These are phyloP conservation scores for Syrphus vitripennis DNA, from an alignment of 2,888 invertebrate species.

Conservation along the genomic window DNA sequence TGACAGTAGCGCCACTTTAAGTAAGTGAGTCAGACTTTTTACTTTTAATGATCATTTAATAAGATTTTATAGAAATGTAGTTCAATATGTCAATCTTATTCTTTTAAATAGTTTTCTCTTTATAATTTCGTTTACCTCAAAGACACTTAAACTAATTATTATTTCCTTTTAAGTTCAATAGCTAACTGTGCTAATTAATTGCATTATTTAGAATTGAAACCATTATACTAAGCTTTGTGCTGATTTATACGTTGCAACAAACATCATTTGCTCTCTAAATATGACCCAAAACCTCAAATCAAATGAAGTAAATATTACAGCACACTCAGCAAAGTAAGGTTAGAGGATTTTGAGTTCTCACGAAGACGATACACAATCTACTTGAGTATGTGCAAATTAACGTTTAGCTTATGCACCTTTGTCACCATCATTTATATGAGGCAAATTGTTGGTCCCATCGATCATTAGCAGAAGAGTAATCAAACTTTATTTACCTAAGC, in stretches of 20 bases:
- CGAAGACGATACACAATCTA: not conserved
- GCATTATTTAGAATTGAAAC: not conserved
- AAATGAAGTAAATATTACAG: not conserved
- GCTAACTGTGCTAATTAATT: too few species aligned
- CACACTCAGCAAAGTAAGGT: not conserved
- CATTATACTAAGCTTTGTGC: not conserved
- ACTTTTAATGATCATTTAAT: too few species aligned
- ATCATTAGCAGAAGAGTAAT: constrained; percentile 48
- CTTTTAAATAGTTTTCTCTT: too few species aligned
- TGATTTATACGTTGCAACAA: not conserved
- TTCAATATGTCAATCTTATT: too few species aligned
- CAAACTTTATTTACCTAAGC: constrained; percentile 19
- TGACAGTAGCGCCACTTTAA: too few species aligned
- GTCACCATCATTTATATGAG: not conserved
- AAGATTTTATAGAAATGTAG: too few species aligned
- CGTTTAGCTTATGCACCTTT: not conserved
- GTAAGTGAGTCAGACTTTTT: too few species aligned
- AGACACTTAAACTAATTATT: too few species aligned
- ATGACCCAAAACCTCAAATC: not conserved
- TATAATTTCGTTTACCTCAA: too few species aligned
- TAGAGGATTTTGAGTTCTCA: not conserved
- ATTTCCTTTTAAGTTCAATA: too few species aligned
- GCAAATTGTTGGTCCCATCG: constrained; percentile 49
- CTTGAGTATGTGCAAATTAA: constrained; percentile 2
- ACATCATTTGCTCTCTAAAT: constrained; percentile 13